Conservation (phyloP, 2,113 vertebrate species). For the Antennarius striatus region DNA sequence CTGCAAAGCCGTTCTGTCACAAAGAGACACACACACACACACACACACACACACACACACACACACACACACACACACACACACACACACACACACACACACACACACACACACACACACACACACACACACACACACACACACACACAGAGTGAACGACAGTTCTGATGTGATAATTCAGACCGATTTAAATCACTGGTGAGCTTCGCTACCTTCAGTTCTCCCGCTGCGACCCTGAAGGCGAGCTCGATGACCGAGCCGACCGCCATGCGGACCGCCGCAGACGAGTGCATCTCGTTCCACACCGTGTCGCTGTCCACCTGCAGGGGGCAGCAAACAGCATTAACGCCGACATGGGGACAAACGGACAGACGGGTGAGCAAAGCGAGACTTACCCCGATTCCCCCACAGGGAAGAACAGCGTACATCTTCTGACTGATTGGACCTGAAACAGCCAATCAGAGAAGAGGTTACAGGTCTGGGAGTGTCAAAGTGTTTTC, state of each 20-base stretch:
- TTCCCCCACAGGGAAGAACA: constrained; percentile 73
- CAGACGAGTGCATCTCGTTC: constrained; percentile 76
- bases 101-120: no score
- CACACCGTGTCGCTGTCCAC: constrained; percentile 76
- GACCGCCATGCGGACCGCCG: constrained; percentile 72
- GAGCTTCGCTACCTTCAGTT: constrained; percentile 57
- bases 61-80: no score
- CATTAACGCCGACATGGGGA: background rate
- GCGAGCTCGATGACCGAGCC: constrained; percentile 73
- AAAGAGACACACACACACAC: background rate
- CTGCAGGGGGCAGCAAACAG: constrained; percentile 43
- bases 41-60: no score
- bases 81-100: no score
- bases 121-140: no score
- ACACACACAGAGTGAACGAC: background rate
- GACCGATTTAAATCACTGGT: background rate
- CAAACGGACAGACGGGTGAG: background rate
- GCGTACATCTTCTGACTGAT: constrained; percentile 78
- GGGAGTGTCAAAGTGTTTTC: no score
- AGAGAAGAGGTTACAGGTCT: background rate
- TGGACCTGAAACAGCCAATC: constrained; percentile 58
- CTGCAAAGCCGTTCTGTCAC: constrained; percentile 67
- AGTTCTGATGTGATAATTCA: background rate
- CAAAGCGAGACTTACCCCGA: constrained; percentile 54
- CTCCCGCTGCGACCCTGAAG: constrained; percentile 70